phyloP scores from a whole-genome alignment of 2,113 vertebrate species.

The Bothrops jararaca region DNA sequence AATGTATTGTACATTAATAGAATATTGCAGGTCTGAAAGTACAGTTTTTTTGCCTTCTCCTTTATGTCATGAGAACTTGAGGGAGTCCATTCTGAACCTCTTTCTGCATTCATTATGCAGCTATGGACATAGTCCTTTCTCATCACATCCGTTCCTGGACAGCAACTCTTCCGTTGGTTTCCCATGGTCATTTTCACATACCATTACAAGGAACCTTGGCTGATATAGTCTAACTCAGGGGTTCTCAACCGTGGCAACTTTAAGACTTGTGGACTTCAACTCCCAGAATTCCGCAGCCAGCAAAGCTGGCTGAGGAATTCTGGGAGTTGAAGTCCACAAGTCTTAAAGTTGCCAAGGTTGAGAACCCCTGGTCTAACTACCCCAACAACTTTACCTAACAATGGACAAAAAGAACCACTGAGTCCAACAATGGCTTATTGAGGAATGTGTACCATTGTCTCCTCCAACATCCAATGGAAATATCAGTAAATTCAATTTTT shows the following conservation, averaged over 20 bases:
- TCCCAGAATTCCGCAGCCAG: too few species aligned
- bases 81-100: background rate
- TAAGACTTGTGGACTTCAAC: too few species aligned
- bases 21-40: background rate
- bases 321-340: too few species aligned
- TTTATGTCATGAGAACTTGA: background rate
- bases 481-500: background rate
- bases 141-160: background rate
- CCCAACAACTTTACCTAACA: background rate
- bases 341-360: too few species aligned
- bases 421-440: background rate
- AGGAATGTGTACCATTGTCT: background rate
- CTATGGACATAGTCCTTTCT: background rate
- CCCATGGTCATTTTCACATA: background rate
- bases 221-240: background rate
- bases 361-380: too few species aligned
- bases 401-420: background rate
- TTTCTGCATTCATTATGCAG: background rate
- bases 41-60: background rate
- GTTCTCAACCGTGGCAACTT: too few species aligned
- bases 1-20: background rate
- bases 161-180: background rate
- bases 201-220: background rate
- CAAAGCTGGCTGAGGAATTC: too few species aligned
- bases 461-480: background rate